Evolutionary conservation across 2,797 vertebrate genomes (phyloP), one percentile per base, ranked within the genome.

Genomic region (Microctenopoma steveboyesi): DNA sequence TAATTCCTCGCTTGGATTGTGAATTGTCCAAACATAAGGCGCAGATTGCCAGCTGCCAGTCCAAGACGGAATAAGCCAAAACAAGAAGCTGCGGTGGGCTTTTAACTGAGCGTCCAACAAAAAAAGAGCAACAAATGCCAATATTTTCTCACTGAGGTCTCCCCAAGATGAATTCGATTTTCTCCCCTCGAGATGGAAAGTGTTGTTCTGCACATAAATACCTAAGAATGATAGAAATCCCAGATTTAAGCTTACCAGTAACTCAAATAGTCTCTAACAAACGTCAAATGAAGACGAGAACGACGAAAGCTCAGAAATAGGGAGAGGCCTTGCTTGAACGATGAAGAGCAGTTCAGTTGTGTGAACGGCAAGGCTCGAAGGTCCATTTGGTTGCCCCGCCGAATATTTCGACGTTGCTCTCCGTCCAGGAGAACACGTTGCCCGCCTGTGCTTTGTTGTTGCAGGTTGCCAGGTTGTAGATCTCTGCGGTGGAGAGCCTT

Each of bases 341-440:
- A n/a, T 22, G 57, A 65, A 66, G 46, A 71, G 68, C 76, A 75
- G 86, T 83, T 91, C 94, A 98, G 95, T 97, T 98, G 94, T 95
- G 91, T 81, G 96, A 96, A 79, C 95, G 96, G 52, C 97, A 98
- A 56, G 96, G 95, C 89, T 98, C 97, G 16, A 98, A 98, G 86
- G 95, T 96, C 96, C 96, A 97, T 90, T 97, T 98, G 88, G 96
- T 97, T 37, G 96, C 95, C 18, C 97, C 97, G 0, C 97, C 97
- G 4, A 95, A 98, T 87, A 98, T 93, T 74, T 98, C 96, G 4
- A 98, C 96, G 92, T 95, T 96, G 88, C 88, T 87, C 90, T 98
- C 96, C 0, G 95, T 94, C 97, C 97, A 98, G 70, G 95, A 94
- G 83, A 98, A 96, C 74, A 98, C 97, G 6, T 96, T 97, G 58